These are phyloP conservation scores for Dermochelys coriacea DNA, from an alignment of 2,797 vertebrate species.

Conservation along the genomic window DNA sequence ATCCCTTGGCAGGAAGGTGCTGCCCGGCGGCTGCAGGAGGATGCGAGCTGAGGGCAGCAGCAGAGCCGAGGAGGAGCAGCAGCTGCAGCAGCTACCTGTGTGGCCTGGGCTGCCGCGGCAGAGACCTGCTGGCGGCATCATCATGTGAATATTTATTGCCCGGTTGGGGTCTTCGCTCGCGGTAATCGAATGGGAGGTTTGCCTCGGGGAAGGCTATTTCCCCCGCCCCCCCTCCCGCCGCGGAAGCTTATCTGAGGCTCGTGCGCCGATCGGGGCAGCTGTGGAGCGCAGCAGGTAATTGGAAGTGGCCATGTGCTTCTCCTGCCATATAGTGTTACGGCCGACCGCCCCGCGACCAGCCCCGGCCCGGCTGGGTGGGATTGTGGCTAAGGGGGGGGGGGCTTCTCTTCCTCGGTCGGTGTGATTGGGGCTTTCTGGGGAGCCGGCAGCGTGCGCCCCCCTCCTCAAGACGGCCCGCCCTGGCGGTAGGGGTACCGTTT, in stretches of 20 bases:
- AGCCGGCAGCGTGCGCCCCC: no score
- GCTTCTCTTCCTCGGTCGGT: background rate
- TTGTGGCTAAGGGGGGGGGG: background rate
- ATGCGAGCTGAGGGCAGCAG: slow-evolving; percentile 81
- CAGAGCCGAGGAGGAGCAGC: slow-evolving; percentile 45
- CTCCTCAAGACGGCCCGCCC: background rate
- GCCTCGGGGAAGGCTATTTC: slow-evolving; percentile 20
- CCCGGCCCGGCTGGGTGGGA: no score
- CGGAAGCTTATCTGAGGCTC: slow-evolving; percentile 37
- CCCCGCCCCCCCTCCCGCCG: no score
- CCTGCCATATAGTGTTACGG: background rate
- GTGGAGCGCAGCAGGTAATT: slow-evolving; percentile 74
- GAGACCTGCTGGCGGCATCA: slow-evolving; percentile 67
- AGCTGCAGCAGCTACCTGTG: slow-evolving; percentile 92
- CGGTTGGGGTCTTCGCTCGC: slow-evolving; percentile 37
- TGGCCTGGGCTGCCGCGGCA: slow-evolving; percentile 87
- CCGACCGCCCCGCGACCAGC: background rate
- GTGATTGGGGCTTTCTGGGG: background rate
- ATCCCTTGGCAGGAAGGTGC: slow-evolving; percentile 35
- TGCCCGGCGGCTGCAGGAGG: slow-evolving; percentile 69
- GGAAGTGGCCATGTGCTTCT: slow-evolving; percentile 59
- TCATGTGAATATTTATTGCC: slow-evolving; percentile 64
- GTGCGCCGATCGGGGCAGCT: slow-evolving; percentile 43
- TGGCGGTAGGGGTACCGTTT: background rate
- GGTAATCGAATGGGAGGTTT: slow-evolving; percentile 52